phyloP scores from a whole-genome alignment of 2,888 invertebrate genomes.

The Molanna angustata region DNA sequence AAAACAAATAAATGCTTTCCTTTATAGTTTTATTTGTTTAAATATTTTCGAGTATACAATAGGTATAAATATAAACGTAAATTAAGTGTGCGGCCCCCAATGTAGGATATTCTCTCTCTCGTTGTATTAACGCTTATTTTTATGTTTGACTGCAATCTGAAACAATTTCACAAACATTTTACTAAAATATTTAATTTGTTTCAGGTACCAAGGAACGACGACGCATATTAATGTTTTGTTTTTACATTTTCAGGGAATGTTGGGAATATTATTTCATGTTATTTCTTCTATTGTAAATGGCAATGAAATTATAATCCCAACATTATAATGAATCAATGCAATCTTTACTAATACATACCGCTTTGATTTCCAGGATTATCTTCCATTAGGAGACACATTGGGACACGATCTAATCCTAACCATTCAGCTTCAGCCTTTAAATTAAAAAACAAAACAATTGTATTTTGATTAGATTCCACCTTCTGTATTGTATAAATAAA shows the following conservation, averaged over 20 bases:
- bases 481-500: background rate
- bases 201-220: conserved; percentile 14
- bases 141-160: conserved; percentile 25
- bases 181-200: conserved; percentile 21
- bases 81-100: too few species aligned
- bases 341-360: conserved; percentile 43
- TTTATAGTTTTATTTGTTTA: conserved; percentile 13
- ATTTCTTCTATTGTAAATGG: conserved; percentile 2
- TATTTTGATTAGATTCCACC: background rate
- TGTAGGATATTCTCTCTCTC: too few species aligned
- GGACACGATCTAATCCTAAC: conserved; percentile 64
- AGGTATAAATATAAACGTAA: too few species aligned
- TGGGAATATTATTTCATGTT: conserved; percentile 12
- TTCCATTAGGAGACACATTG: conserved; percentile 59
- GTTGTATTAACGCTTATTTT: too few species aligned
- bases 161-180: conserved; percentile 19
- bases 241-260: conserved; percentile 21
- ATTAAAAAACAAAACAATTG: conserved; percentile 6
- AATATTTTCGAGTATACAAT: conserved; percentile 9
- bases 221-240: conserved; percentile 15
- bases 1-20: conserved; percentile 4
- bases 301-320: conserved; percentile 11
- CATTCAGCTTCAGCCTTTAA: conserved; percentile 60
- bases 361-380: conserved; percentile 57
- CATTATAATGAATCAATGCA: conserved; percentile 12